Base-by-base conservation (phyloP, 2,113 vertebrate species). In the Aptenodytes forsteri region DNA sequence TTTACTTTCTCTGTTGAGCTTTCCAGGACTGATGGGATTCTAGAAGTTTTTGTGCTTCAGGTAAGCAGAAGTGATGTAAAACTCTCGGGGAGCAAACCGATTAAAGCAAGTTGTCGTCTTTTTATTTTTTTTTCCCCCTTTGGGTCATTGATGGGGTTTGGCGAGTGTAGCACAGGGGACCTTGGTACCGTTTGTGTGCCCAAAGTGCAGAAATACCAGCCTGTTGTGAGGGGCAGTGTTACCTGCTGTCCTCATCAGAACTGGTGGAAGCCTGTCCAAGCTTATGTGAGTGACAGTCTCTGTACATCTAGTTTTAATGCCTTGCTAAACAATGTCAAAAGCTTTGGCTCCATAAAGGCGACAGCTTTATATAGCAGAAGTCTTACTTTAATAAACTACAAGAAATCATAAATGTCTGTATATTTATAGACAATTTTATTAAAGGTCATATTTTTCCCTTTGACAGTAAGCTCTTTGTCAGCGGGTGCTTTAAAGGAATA, bases 271-370 rank as follows among this genome's bases (percentile, higher is more conserved):
- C 26, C 20, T 2, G 2, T 67, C 44, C 23, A 3, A 55, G 17
- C 20, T 6, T 3, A 21, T 0, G 0, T 9, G 21, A 38, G 18
- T 36, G 47, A 8, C 27, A 61, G 30, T 44, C 17, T 62, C 34
- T 83, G 25, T n/a, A 30, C 0, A 1, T 90, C 44, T 52, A 19
- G 12, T 82, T 94, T 94, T 87, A 93, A 75, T n/a, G 11, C 9
- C 12, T 65, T 69, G 11, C 67, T 82, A 44, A 78, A 64, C 52
- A 55, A 4, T 10, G 25, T 54, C n/a, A 62, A 44, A 89, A 59
- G 13, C 47, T 87, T 75, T 81, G 47, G 26, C 29, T 89, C 18
- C 1, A 1, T 34, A 44, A 59, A 69, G 25, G 14, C 7, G 3
- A n/a, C 29, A 64, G 19, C 25, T 89, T 83, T 56, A 46, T 40